These are phyloP conservation scores for Tupaia tana DNA, from an alignment of 2,113 vertebrate genomes.

Conservation along the genomic window DNA sequence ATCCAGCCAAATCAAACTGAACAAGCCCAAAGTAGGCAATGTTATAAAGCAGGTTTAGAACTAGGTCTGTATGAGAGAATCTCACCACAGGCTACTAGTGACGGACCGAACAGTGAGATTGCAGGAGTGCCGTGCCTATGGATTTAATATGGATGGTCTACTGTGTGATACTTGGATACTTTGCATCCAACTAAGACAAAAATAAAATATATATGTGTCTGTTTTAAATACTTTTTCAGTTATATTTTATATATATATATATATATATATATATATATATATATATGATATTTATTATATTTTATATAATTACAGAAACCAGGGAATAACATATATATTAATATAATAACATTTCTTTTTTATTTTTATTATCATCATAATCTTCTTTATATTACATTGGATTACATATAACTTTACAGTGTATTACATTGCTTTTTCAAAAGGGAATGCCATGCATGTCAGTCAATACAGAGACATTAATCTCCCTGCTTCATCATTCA, in stretches of 20 bases:
- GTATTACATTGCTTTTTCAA: too few relatives aligned
- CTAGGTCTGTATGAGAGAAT: not conserved
- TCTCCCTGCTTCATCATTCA: too few relatives aligned
- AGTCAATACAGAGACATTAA: too few relatives aligned
- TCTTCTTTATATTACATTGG: too few relatives aligned
- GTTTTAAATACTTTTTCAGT: not conserved
- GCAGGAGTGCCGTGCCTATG: not conserved
- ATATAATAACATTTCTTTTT: not conserved
- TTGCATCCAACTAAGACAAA: not conserved
- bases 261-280: too few relatives aligned
- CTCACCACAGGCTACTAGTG: fast-evolving
- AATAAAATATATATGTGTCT: not conserved
- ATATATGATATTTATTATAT: too few relatives aligned
- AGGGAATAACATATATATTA: not conserved
- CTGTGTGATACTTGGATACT: not conserved
- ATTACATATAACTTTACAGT: too few relatives aligned
- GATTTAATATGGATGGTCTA: not conserved
- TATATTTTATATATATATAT: not conserved
- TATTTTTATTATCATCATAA: too few relatives aligned
- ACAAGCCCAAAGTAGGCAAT: not conserved
- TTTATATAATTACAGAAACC: not conserved
- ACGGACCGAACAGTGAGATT: too few relatives aligned
- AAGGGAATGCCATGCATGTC: too few relatives aligned
- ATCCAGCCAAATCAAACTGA: not conserved
- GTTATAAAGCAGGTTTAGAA: not conserved